Conservation (phyloP, 37 sponge, comb jelly and placozoan genomes). For the Chondrilla cf. caribensis region DNA sequence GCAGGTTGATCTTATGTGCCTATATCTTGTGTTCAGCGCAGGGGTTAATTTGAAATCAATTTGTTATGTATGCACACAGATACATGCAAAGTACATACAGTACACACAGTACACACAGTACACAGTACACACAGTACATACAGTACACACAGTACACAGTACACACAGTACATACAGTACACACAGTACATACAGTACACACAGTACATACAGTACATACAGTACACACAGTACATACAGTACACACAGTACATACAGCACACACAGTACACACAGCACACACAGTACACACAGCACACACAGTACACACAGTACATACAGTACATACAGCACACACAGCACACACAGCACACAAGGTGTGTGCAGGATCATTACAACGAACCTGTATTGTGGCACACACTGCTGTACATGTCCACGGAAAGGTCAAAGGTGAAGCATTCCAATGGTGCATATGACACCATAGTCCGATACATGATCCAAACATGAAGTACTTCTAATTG, state of each 20-base stretch:
- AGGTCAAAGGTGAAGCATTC: no score
- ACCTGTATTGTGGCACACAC: not conserved
- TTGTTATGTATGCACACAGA: not conserved
- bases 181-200: not conserved
- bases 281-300: not conserved
- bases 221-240: constrained; percentile 1
- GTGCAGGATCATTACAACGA: not conserved
- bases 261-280: not conserved
- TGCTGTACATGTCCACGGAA: no score
- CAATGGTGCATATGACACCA: no score
- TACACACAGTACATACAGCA: not conserved
- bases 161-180: no score
- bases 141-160: not conserved
- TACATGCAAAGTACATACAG: not conserved
- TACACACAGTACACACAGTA: constrained; percentile 10
- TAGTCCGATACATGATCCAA: no score
- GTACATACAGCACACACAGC: not conserved
- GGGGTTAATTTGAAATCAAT: no score
- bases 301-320: constrained; percentile 5
- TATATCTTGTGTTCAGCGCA: no score
- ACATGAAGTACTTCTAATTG: not conserved
- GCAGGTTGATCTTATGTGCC: no score
- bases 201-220: not conserved
- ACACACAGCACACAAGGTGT: not conserved
- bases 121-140: no score